Percentiles rank a stretch among this genome's conserved stretches.
These are phyloP conservation scores for Diuraphis noxia DNA, from an alignment of 1,140 invertebrate genomes.

Conservation along the genomic window DNA sequence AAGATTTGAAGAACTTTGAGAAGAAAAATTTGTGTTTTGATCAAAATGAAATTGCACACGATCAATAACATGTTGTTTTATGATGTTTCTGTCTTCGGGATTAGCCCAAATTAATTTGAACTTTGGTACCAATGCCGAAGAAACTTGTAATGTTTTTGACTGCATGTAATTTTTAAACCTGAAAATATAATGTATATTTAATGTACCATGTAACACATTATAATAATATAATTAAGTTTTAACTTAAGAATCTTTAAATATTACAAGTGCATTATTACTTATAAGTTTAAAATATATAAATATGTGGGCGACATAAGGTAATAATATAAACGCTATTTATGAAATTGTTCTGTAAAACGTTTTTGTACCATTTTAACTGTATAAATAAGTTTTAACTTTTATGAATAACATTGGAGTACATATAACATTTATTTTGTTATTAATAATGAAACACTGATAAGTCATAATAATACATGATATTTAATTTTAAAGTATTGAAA, in stretches of 20 bases:
- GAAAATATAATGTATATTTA: slow-evolving; percentile 19
- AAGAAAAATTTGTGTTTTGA: not conserved
- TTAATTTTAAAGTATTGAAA: not conserved
- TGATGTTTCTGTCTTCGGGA: not conserved
- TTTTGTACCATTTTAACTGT: no score
- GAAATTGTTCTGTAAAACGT: no score
- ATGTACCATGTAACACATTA: not conserved
- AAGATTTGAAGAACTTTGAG: slow-evolving; percentile 12
- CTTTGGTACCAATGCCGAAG: slow-evolving; percentile 18
- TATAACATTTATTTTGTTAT: not conserved
- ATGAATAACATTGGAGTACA: not conserved
- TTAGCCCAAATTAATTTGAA: slow-evolving; percentile 24
- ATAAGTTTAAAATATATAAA: not conserved
- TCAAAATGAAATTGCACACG: not conserved
- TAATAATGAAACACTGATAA: not conserved
- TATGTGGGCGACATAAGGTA: not conserved
- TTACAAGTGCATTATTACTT: not conserved
- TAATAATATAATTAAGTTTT: not conserved
- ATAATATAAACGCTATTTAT: not conserved
- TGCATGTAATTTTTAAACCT: slow-evolving; percentile 23
- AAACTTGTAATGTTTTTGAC: slow-evolving; percentile 9
- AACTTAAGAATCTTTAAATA: slow-evolving; percentile 6
- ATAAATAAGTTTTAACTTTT: no score
- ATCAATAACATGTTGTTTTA: slow-evolving; percentile 1
- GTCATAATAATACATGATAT: not conserved